phyloP scores from a whole-genome alignment of 1,140 invertebrate genomes.

The Brachionus paranguensis region DNA sequence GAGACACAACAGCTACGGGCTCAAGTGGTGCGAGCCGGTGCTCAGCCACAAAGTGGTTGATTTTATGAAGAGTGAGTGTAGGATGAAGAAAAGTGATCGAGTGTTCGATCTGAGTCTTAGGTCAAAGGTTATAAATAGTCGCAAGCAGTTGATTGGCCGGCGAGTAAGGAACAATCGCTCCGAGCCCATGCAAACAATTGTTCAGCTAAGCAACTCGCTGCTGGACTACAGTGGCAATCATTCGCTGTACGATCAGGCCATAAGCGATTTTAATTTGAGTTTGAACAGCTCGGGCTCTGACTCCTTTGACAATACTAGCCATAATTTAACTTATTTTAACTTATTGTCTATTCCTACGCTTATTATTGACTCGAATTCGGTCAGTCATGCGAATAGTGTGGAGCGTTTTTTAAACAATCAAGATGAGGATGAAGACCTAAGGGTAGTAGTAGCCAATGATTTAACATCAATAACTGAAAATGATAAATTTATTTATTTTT shows the following conservation, averaged over 20 bases:
- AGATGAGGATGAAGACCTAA: not conserved
- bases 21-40: not conserved
- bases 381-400: not conserved
- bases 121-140: not conserved
- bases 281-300: not conserved
- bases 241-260: not conserved
- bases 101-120: not conserved
- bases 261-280: slow-evolving; percentile 14
- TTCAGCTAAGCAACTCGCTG: not conserved
- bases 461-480: not conserved
- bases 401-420: slow-evolving; percentile 13
- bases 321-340: slow-evolving; percentile 23
- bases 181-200: not conserved
- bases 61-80: not conserved
- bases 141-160: not conserved
- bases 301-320: not conserved
- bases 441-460: not conserved
- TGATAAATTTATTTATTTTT: slow-evolving; percentile 39
- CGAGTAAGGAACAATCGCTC: not conserved
- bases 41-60: not conserved
- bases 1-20: not conserved
- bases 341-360: not conserved
- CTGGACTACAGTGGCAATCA: not conserved
- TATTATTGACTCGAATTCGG: not conserved
- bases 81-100: not conserved